phyloP scores from a whole-genome alignment of 2,797 vertebrate genomes.

The Hozukius guyotensis region DNA sequence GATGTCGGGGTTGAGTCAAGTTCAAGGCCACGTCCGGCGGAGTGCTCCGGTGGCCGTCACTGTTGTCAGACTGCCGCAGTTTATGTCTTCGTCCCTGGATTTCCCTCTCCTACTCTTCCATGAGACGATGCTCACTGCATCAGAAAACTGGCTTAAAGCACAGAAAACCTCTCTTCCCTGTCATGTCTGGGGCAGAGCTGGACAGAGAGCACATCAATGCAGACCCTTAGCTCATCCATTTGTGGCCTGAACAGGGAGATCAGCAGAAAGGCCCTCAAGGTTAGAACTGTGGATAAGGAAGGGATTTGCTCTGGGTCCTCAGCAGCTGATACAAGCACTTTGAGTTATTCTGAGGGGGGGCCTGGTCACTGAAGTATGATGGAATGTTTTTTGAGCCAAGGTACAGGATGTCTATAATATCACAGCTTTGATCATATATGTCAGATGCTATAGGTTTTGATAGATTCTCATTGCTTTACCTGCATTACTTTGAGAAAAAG shows the following conservation, averaged over 20 bases:
- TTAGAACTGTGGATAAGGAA: conserved; percentile 68
- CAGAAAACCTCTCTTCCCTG: conserved; percentile 41
- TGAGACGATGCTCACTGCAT: conserved; percentile 27
- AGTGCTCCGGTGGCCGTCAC: conserved; percentile 37
- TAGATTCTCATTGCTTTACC: neutral
- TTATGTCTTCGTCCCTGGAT: conserved; percentile 19
- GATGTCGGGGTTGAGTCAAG: conserved; percentile 42
- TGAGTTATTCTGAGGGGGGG: conserved; percentile 43
- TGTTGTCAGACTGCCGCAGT: conserved; percentile 36
- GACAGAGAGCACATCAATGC: conserved; percentile 64
- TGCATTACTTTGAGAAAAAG: neutral
- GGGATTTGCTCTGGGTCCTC: conserved; percentile 60
- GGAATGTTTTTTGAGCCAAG: conserved; percentile 8
- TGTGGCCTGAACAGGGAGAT: conserved; percentile 67
- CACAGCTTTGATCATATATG: conserved; percentile 10
- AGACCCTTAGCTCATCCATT: conserved; percentile 68
- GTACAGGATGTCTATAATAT: neutral
- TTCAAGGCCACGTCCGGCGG: conserved; percentile 58
- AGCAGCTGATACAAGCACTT: conserved; percentile 72
- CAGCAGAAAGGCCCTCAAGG: conserved; percentile 65
- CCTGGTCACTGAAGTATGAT: conserved; percentile 36
- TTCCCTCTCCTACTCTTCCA: conserved; percentile 14
- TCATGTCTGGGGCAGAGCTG: conserved; percentile 44
- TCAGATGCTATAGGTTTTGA: neutral
- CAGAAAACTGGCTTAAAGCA: conserved; percentile 59